Percentiles rank a stretch among this genome's conserved stretches.
Conservation (phyloP, 2,888 invertebrate species). For the Hirtodrosophila alboralis region DNA sequence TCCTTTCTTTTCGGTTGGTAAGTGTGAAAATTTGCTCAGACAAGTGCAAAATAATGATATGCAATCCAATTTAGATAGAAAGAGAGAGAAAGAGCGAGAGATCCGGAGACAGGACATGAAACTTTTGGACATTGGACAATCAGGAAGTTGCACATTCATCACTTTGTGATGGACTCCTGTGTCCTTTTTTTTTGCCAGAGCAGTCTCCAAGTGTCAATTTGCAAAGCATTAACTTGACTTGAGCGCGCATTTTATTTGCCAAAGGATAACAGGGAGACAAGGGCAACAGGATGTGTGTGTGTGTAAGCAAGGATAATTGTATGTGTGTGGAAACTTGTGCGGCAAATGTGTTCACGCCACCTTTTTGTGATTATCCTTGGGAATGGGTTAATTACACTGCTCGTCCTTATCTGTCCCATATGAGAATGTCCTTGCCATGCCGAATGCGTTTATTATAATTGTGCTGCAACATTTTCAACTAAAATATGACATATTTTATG, state of each 20-base stretch:
- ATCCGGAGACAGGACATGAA: conserved; percentile 38
- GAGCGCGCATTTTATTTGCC: conserved; percentile 29
- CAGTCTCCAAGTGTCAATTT: conserved; percentile 69
- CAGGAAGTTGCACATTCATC: conserved; percentile 78
- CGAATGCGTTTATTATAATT: conserved; percentile 78
- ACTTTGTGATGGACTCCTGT: conserved; percentile 67
- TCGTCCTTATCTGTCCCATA: conserved; percentile 52
- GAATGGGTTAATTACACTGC: conserved; percentile 64
- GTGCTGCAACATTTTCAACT: conserved; percentile 53
- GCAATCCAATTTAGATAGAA: conserved; percentile 74
- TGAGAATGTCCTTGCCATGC: conserved; percentile 54
- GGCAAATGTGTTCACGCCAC: conserved; percentile 63
- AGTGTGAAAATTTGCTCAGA: conserved; percentile 72
- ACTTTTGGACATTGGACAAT: conserved; percentile 54
- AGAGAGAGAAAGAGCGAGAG: too few relatives aligned
- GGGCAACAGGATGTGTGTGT: conserved; percentile 1
- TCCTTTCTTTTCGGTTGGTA: conserved; percentile 54
- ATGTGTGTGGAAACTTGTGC: conserved; percentile 32
- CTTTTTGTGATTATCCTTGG: conserved; percentile 1
- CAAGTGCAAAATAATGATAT: conserved; percentile 79
- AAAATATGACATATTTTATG: conserved; percentile 82
- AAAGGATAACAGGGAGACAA: neutral
- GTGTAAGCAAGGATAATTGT: conserved; percentile 11
- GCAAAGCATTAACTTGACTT: conserved; percentile 68
- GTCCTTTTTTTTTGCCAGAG: neutral